Conservation (phyloP, 2,113 vertebrate species). For the human (Homo sapiens) region DNA sequence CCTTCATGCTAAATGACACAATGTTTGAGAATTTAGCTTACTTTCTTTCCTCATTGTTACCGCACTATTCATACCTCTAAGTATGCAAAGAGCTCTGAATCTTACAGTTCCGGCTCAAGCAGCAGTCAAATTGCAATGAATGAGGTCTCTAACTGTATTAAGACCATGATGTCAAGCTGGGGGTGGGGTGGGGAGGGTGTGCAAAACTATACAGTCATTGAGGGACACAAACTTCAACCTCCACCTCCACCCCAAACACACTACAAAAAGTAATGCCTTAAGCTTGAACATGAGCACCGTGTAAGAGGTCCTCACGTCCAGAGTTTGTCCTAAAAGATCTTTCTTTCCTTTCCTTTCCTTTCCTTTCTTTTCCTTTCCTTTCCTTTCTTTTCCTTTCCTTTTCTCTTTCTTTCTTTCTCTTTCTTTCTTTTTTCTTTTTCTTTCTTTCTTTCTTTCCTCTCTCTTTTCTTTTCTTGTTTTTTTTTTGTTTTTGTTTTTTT, state of each 20-base stretch:
- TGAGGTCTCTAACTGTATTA: not conserved
- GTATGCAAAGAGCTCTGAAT: no score
- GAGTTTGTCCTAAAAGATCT: not conserved
- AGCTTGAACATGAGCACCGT: not conserved
- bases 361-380: no score
- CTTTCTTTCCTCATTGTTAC: not conserved
- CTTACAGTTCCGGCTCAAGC: not conserved
- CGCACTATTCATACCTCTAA: not conserved
- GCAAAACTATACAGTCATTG: not conserved
- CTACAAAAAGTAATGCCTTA: no score
- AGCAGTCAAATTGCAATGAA: no score
- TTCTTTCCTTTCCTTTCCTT: no score
- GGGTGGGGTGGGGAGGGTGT: accelerated
- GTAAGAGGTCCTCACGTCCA: not conserved
- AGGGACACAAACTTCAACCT: not conserved
- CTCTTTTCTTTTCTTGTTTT: no score
- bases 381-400: no score
- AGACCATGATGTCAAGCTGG: not conserved
- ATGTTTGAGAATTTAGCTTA: not conserved
- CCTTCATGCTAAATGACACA: not conserved
- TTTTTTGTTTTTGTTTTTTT: no score
- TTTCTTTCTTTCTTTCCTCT: no score
- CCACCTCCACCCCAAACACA: not conserved
- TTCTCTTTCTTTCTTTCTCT: no score
- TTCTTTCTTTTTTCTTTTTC: no score